A percentile compares a stretch with the other conserved stretches of the same genome.
These are phyloP conservation scores for Irena cyanogastra DNA, from an alignment of 2,113 vertebrate genomes.

Conservation along the genomic window DNA sequence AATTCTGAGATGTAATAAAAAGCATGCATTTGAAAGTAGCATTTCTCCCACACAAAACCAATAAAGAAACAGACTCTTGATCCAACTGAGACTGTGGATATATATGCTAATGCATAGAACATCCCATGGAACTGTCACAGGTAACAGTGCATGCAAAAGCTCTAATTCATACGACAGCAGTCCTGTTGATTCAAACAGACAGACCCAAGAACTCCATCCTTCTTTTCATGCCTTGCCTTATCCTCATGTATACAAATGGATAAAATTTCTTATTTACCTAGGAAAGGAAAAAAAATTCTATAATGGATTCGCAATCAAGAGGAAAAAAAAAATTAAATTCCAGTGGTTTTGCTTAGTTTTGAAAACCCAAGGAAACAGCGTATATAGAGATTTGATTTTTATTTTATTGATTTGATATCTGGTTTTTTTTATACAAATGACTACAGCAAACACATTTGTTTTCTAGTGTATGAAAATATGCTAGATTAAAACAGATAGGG, in stretches of 20 bases:
- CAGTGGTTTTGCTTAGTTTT: not conserved
- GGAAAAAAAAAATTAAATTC: not conserved
- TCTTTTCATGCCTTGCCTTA: not conserved
- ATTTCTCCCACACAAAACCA: not conserved
- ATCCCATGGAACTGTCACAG: not conserved
- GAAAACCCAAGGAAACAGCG: not conserved
- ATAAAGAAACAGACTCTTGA: not conserved
- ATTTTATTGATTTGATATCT: not conserved
- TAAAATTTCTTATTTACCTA: not conserved
- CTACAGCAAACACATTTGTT: not conserved
- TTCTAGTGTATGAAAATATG: not conserved
- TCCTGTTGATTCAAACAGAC: not conserved
- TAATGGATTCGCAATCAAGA: not conserved
- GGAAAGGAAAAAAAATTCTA: not conserved
- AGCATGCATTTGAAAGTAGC: not conserved
- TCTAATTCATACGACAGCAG: not conserved
- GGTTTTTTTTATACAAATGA: not conserved
- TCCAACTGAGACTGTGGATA: not conserved
- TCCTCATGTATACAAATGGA: not conserved
- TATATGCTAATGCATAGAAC: not conserved
- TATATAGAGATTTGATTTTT: fast-evolving
- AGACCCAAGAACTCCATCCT: not conserved
- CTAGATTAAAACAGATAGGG: not conserved
- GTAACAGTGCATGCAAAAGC: not conserved
- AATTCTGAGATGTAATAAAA: not conserved